Percentiles rank a stretch among this genome's conserved stretches.
Evolutionary conservation across 2,888 invertebrate species (phyloP).

Genomic region (Crossocerus cetratus): DNA sequence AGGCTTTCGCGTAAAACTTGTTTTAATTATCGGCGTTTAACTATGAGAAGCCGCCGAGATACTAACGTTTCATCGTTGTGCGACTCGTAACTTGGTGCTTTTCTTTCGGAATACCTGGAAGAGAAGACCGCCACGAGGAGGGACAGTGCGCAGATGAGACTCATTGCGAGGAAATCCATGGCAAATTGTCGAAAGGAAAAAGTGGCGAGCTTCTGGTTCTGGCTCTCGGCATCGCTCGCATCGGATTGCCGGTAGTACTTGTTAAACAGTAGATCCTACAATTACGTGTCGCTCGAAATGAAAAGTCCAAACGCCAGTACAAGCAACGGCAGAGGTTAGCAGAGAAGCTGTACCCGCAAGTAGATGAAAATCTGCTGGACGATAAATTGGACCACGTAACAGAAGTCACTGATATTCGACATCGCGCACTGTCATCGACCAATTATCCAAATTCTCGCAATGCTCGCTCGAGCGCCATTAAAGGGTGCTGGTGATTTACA

Average conservation of each 20-base stretch:
- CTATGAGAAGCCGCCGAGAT: not conserved
- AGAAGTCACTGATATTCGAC: constrained; percentile 58
- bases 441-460: constrained; percentile 5
- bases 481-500: no score
- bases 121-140: constrained; percentile 57
- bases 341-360: constrained; percentile 50
- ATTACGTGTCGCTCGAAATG: not conserved
- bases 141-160: constrained; percentile 54
- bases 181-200: constrained; percentile 29
- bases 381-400: constrained; percentile 58
- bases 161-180: constrained; percentile 57
- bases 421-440: constrained; percentile 37
- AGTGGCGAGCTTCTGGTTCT: constrained; percentile 20
- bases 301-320: not conserved
- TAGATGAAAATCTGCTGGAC: constrained; percentile 56
- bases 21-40: no score
- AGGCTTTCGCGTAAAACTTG: no score
- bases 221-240: constrained; percentile 12
- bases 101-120: constrained; percentile 47
- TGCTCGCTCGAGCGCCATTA: not conserved
- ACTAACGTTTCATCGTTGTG: constrained; percentile 43
- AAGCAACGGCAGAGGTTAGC: constrained; percentile 29
- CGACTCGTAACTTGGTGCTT: not conserved
- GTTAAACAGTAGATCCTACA: constrained; percentile 38
- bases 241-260: constrained; percentile 40